Conservation (phyloP, 2,113 vertebrate species). For the Corvus hawaiiensis region DNA sequence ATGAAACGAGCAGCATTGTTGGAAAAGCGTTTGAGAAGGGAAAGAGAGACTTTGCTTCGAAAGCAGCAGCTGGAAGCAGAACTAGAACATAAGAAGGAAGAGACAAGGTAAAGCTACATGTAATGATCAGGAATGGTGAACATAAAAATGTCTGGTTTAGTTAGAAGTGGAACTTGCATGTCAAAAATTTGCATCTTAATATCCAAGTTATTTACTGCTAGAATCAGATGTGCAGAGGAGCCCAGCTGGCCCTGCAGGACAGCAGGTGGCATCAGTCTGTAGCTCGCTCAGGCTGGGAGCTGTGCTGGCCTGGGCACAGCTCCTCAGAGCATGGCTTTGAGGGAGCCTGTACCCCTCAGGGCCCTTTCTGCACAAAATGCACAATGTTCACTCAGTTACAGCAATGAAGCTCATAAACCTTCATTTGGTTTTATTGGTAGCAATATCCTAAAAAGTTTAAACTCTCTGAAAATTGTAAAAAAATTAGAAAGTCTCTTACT, state of each 20-base stretch:
- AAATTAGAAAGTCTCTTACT: background rate
- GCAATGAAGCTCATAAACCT: background rate
- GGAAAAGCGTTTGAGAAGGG: constrained; percentile 91
- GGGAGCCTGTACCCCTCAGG: background rate
- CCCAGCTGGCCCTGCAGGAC: background rate
- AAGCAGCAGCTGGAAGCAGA: constrained; percentile 92
- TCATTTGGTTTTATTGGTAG: background rate
- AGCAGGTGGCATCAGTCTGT: background rate
- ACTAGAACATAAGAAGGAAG: constrained; percentile 91
- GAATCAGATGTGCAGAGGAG: background rate
- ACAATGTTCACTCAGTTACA: background rate
- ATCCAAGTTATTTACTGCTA: background rate
- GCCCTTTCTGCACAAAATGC: background rate
- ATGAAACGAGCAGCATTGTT: constrained; percentile 91
- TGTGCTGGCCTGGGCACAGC: background rate
- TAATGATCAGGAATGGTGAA: background rate
- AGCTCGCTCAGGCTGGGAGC: background rate
- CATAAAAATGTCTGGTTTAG: background rate
- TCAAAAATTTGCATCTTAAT: background rate
- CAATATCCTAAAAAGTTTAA: background rate
- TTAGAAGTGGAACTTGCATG: background rate
- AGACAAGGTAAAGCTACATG: constrained; percentile 80
- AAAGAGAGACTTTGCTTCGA: constrained; percentile 88
- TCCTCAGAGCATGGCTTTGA: background rate
- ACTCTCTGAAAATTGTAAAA: background rate